Base-by-base conservation (phyloP, 2,113 vertebrate species). In the Pampusana beccarii region DNA sequence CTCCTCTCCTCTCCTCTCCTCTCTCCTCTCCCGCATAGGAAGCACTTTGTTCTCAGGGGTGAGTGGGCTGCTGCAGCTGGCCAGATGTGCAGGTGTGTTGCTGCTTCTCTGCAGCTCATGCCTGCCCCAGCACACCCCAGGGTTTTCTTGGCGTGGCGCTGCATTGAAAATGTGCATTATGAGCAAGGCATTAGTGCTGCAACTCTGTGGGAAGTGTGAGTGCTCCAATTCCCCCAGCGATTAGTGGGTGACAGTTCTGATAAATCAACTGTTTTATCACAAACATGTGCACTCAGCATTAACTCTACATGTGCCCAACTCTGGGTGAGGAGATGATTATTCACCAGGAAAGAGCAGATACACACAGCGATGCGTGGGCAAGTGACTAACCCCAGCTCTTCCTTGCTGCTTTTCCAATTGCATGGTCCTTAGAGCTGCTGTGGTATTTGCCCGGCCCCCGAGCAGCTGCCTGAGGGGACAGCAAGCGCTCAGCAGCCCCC, bases 251-350 rank as follows among this genome's bases (percentile, higher is more conserved):
- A 91, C 92, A 91, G 90, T 44, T 85, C 83, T 91, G 83, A 96
- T 96, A 92, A 96, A 94, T 86, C 95, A 92, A 88, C 87, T 73
- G 69, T 42, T 96, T 91, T 60, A 78, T 65, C 87, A 91, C 54
- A 81, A 94, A 92, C 36, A 62, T 51, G 56, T 75, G 67, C 36
- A 36, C 81, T 91, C 90, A 91, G 60, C 79, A 46, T 92, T 93
- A 92, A 91, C 79, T 85, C 87, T 78, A 12, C 25, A 16, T 5
- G 24, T 58, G 19, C 83, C 83, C 50, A 20, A 54, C 58, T 77
- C 58, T 29, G 60, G n/a, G 18, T 50, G 85, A 69, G 28, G 70
- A 56, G 46, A 61, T 64, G 25, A 36, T 58, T 60, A 33, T 19
- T 84, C 29, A 72, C 40, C n/a, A 46, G 53, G 36, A 66, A 85